Percentiles rank a stretch among this genome's conserved stretches.
Evolutionary conservation across 2,113 vertebrate species (phyloP).

Genomic region (Neolamprologus toae): DNA sequence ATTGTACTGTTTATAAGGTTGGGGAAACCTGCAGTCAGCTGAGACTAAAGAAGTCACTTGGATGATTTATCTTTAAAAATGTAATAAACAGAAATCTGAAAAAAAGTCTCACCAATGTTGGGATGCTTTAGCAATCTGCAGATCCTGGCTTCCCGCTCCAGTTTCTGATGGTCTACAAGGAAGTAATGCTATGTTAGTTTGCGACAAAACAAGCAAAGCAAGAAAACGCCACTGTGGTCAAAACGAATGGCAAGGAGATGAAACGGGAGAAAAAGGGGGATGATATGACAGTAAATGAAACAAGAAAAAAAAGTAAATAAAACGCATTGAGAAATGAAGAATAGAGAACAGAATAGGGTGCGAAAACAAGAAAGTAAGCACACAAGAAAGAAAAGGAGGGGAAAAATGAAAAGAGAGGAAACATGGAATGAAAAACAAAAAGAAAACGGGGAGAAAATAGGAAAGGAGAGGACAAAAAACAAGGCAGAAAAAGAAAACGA

Average conservation of each 20-base stretch:
- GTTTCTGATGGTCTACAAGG: conserved; percentile 88
- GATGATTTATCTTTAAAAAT: not conserved
- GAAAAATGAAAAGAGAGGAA: not conserved
- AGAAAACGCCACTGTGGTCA: not conserved
- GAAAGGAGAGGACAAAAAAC: not conserved
- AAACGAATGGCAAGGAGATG: not conserved
- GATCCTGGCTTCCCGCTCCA: conserved; percentile 93
- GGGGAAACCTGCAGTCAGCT: not conserved
- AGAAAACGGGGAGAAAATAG: not conserved
- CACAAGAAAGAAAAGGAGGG: not conserved
- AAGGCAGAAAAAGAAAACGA: not conserved
- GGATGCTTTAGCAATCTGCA: conserved; percentile 92
- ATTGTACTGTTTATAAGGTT: not conserved
- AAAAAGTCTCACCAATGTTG: conserved; percentile 84
- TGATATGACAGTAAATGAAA: not conserved
- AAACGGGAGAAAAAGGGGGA: not conserved
- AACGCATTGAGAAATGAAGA: rapidly evolving
- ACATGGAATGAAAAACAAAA: not conserved
- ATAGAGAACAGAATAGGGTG: not conserved
- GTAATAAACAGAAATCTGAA: not conserved
- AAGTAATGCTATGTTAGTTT: not conserved
- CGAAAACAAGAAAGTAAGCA: not conserved
- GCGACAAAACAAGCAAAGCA: not conserved
- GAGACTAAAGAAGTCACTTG: not conserved
- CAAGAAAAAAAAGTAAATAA: not conserved